Base-by-base conservation (phyloP, 2,888 invertebrate genomes). In the Actias luna region DNA sequence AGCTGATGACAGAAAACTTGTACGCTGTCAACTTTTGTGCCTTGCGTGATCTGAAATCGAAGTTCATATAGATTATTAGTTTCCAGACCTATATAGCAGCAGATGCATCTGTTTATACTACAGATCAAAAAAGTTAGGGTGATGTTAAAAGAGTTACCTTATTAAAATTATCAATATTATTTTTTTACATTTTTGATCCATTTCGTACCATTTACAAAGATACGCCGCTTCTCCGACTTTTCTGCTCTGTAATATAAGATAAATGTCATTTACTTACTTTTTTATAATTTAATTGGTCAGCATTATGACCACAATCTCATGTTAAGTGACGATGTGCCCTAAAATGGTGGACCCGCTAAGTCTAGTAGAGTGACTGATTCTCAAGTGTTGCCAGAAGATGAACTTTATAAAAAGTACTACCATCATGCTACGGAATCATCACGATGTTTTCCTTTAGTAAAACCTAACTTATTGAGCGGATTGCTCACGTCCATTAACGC, bases 1-100 rank as follows among this genome's bases (percentile, higher is more conserved):
- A 88, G 31, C 84, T 82, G 52, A 92, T 90, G 0, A 80, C 75
- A 25, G 89, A 89, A 74, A 87, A 90, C 69, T 89, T 90, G 65
- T 87, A 88, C 12, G 89, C 89, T 0, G 91, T 91, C 46, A 92
- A 65, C 27, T 65, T 72, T 67, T 84, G 82, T 1, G 85, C 83
- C 61, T 82, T 87, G 16, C 75, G 76, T 2, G 87, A 73, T 63
- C 88, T 88, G 71, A 64, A 82, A 83, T 55, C 31, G 63, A 50
- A 39, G 64, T 58, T 31, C 18, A 18, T 16, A 33, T 8, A 63
- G 31, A 29, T 62, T 22, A 60, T 50, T 2, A 31, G n/a, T n/a
- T 22, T 22, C 0, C 22, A 50, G 33, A 60, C 16, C 10, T 46
- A 33, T 33, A 16, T 39, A 39, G 14, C 36, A 7, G 1, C 10